phyloP scores from a whole-genome alignment of 2,113 vertebrate species.

The Brachyistius frenatus region DNA sequence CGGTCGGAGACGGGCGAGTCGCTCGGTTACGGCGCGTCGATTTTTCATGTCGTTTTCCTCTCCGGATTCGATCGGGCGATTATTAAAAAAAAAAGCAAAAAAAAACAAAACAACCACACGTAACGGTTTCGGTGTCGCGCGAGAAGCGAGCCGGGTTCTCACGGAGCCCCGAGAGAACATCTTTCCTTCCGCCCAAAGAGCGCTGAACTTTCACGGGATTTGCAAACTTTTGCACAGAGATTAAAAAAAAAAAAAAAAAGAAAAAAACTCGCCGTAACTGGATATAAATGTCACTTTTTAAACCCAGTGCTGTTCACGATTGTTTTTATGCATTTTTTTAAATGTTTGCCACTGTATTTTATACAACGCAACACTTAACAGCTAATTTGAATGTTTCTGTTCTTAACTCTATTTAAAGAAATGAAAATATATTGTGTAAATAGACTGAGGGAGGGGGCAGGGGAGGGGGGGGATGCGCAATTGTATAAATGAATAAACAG shows the following conservation, averaged over 20 bases:
- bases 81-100: too few relatives aligned
- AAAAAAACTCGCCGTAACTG: slow-evolving; percentile 80
- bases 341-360: slow-evolving; percentile 89
- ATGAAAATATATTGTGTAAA: slow-evolving; percentile 77
- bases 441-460: too few relatives aligned
- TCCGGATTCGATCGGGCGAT: too few relatives aligned
- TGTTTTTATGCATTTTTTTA: slow-evolving; percentile 87
- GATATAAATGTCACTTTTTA: slow-evolving; percentile 82
- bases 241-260: too few relatives aligned
- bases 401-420: slow-evolving; percentile 79
- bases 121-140: background rate
- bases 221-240: slow-evolving; percentile 86
- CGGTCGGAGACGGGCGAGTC: slow-evolving; percentile 27
- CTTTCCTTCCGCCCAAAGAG: slow-evolving; percentile 21
- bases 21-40: too few relatives aligned
- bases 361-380: slow-evolving; percentile 90
- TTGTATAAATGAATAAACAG: slow-evolving; percentile 79
- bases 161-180: too few relatives aligned
- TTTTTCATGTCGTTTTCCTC: too few relatives aligned
- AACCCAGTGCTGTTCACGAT: slow-evolving; percentile 84
- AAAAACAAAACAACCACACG: too few relatives aligned
- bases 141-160: background rate
- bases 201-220: slow-evolving; percentile 72
- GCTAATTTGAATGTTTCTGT: slow-evolving; percentile 90
- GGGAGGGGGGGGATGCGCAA: slow-evolving; percentile 32